phyloP scores from a whole-genome alignment of 2,797 vertebrate species.

The Acestrorhynchus altus region DNA sequence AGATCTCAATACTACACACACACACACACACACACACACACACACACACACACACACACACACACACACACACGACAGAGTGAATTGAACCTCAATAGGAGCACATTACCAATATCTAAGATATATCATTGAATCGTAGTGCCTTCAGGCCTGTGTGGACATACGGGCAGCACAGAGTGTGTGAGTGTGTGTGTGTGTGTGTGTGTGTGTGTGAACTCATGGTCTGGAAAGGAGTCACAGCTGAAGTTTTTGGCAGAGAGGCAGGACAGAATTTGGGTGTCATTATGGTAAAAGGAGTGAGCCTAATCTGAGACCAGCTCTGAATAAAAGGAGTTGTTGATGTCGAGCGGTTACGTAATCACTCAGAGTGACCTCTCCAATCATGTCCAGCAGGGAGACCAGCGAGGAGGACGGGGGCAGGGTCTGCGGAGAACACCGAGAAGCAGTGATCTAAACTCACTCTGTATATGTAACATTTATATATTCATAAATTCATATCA shows the following conservation, averaged over 20 bases:
- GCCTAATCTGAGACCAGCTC: conserved; percentile 68
- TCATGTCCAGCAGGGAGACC: conserved; percentile 65
- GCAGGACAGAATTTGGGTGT: conserved; percentile 71
- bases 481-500: too few relatives aligned
- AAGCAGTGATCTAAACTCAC: too few relatives aligned
- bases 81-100: too few relatives aligned
- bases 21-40: conserved; percentile 21
- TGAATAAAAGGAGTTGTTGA: conserved; percentile 57
- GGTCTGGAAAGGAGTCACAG: conserved; percentile 70
- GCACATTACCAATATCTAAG: too few relatives aligned
- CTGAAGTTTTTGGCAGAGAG: conserved; percentile 61
- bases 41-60: background rate
- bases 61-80: too few relatives aligned
- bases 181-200: conserved; percentile 11
- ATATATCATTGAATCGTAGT: too few relatives aligned
- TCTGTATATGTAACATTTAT: too few relatives aligned
- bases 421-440: conserved; percentile 50
- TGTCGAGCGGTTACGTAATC: conserved; percentile 48
- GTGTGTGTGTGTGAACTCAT: conserved; percentile 63
- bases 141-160: too few relatives aligned
- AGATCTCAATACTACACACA: conserved; percentile 62
- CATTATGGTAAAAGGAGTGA: conserved; percentile 69
- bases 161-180: too few relatives aligned
- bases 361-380: conserved; percentile 69
- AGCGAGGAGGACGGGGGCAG: conserved; percentile 54